phyloP scores from a whole-genome alignment of 1,140 invertebrate genomes.

The Cecropterus lyciades region DNA sequence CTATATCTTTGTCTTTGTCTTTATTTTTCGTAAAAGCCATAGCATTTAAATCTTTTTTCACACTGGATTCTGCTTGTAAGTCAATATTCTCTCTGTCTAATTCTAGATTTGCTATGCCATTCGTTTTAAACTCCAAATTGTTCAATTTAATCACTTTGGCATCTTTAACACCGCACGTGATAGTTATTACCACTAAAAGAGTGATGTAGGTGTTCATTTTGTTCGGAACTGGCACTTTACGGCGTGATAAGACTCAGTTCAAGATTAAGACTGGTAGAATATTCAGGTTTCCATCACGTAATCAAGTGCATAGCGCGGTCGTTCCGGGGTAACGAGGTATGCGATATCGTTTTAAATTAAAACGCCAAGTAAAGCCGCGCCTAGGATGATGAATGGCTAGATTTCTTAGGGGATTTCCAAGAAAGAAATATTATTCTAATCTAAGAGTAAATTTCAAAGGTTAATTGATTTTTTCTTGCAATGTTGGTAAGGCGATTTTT shows the following conservation, averaged over 20 bases:
- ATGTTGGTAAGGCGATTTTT: neutral
- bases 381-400: neutral
- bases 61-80: slow-evolving; percentile 17
- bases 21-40: neutral
- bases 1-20: neutral
- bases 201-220: slow-evolving; percentile 26
- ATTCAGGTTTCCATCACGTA: slow-evolving; percentile 35
- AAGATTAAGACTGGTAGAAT: slow-evolving; percentile 12
- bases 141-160: slow-evolving; percentile 33
- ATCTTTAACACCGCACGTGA: slow-evolving; percentile 4
- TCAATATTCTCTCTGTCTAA: neutral
- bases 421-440: neutral
- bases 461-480: neutral
- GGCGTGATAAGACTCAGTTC: neutral
- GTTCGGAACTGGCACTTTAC: slow-evolving; percentile 5
- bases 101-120: slow-evolving; percentile 24
- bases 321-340: slow-evolving; percentile 17
- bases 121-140: slow-evolving; percentile 37
- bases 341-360: slow-evolving; percentile 33
- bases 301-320: slow-evolving; percentile 37
- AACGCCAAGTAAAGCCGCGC: slow-evolving; percentile 13
- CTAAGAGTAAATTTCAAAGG: neutral
- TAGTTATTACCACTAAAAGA: slow-evolving; percentile 9
- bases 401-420: slow-evolving; percentile 1
- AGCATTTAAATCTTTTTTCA: slow-evolving; percentile 18